Percentiles rank a stretch among this genome's conserved stretches.
These are phyloP conservation scores for Heliornis fulica DNA, from an alignment of 2,113 vertebrate genomes.

Conservation along the genomic window DNA sequence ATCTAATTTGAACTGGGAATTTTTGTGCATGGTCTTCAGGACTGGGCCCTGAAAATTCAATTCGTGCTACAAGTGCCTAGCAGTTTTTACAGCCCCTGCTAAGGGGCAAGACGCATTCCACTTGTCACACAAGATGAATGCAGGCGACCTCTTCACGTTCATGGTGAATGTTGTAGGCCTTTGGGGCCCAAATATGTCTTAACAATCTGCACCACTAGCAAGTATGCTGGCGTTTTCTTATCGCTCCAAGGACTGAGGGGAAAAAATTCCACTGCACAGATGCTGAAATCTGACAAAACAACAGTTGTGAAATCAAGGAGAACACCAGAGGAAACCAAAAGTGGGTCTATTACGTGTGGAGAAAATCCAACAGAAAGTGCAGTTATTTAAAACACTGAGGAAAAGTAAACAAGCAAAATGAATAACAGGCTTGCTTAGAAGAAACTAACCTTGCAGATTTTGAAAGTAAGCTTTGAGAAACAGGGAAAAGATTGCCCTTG, in stretches of 20 bases:
- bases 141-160: not conserved
- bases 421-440: not conserved
- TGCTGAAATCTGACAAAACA: not conserved
- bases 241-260: not conserved
- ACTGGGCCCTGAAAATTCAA: too few species aligned
- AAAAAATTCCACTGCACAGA: not conserved
- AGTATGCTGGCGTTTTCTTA: not conserved
- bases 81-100: not conserved
- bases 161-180: not conserved
- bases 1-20: too few species aligned
- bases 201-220: not conserved
- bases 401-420: not conserved
- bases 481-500: not conserved
- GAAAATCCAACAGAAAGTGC: not conserved
- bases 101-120: not conserved
- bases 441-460: not conserved
- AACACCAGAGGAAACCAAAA: not conserved
- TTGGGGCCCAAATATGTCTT: not conserved
- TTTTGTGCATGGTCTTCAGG: too few species aligned
- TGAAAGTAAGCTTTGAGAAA: not conserved
- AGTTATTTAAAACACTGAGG: not conserved
- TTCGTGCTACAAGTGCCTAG: not conserved
- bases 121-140: not conserved
- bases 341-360: not conserved
- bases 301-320: not conserved